Base-by-base conservation (phyloP, 1,140 invertebrate species). In the Cyclina sinensis region DNA sequence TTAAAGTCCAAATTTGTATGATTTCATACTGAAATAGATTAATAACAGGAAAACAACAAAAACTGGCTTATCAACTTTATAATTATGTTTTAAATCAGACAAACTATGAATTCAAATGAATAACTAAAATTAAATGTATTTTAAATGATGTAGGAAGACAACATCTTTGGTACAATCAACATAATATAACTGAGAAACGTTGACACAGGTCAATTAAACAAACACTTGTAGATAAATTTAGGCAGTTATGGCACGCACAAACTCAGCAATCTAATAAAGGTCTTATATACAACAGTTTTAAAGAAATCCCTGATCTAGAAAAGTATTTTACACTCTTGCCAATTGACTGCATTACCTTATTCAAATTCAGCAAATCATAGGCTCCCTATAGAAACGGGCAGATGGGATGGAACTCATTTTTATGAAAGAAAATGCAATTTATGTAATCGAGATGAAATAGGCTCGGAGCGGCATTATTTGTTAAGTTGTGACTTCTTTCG, bases 381-480 rank as follows among this genome's bases (percentile, higher is more conserved):
- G 37, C 43, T 74, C 37, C 32, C 32, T 21, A 46, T 74, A 21
- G 70, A 74, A 39, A 74, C 37, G 21, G 4, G 70, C 37, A n/a
- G 70, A 32, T 39, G 43, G 35, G 37, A 74, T 46, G 70, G 70
- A 37, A 48, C 70, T 35, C 2, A 18, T 21, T 39, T 37, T 74
- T 18, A 37, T 37, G 70, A 74, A 30, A 39, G 37, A 32, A 21
- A 43, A 43, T 11, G 14, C 39, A 74, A 32, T n/a, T 32, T 74
- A 32, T 74, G 70, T 74, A 39, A 35, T 27, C 35, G n/a, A 16
- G 35, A 7, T 37, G n/a, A 37, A 32, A 32, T 74, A 30, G 30
- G 70, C 14, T 43, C 70, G 21, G 30, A 74, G 39, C 70, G 35
- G 18, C 70, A 74, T 46, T 74, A 48, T 48, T 48, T 48, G 46